Conservation (phyloP, 2,113 vertebrate species). For the Rhabdornis inornatus region DNA sequence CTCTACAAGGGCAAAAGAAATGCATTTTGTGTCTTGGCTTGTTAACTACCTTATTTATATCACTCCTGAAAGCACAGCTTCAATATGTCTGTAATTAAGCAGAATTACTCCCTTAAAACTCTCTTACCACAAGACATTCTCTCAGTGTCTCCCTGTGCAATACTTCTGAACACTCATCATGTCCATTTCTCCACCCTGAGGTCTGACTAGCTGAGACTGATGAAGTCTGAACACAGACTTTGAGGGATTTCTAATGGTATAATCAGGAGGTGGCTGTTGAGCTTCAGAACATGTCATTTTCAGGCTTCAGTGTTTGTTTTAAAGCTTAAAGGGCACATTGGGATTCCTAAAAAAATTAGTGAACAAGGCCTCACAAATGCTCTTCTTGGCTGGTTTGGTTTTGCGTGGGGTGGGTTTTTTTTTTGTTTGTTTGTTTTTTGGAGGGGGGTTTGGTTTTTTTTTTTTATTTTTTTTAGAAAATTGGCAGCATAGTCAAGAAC, state of each 20-base stretch:
- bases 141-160: constrained; percentile 18
- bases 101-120: constrained; percentile 32
- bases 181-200: constrained; percentile 31
- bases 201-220: constrained; percentile 19
- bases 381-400: not conserved
- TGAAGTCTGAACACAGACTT: constrained; percentile 43
- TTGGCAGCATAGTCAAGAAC: not conserved
- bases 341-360: constrained; percentile 6
- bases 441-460: not conserved
- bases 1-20: not conserved
- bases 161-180: constrained; percentile 38
- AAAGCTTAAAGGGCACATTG: constrained; percentile 8
- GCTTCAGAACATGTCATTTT: not conserved
- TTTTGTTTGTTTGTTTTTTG: not conserved
- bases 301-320: constrained; percentile 18
- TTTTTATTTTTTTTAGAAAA: not conserved
- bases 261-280: constrained; percentile 41
- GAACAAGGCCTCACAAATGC: not conserved
- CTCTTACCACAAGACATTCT: constrained; percentile 21
- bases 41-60: constrained; percentile 13
- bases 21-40: not conserved
- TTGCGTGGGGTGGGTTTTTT: too few relatives aligned
- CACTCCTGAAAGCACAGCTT: not conserved
- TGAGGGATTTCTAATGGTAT: constrained; percentile 40
- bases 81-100: constrained; percentile 13